phyloP scores from a whole-genome alignment of 2,888 invertebrate species.

The Tiphia femorata region DNA sequence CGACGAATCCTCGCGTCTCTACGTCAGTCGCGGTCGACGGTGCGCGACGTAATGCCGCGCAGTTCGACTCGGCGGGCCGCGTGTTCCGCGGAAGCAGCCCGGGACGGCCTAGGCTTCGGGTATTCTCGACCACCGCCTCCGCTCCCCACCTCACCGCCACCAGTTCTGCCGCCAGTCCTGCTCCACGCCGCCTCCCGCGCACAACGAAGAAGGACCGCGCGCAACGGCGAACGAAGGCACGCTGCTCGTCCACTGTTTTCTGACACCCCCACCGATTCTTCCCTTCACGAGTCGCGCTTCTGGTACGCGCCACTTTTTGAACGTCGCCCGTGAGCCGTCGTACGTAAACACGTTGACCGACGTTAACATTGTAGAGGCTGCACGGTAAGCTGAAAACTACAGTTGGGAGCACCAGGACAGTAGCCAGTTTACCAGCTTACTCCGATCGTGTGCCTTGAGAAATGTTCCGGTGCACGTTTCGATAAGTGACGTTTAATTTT shows the following conservation, averaged over 20 bases:
- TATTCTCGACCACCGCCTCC: constrained; percentile 27
- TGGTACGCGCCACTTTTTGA: constrained; percentile 11
- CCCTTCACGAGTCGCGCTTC: background rate
- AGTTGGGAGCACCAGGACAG: too few relatives aligned
- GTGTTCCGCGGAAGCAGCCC: constrained; percentile 62
- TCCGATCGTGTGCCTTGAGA: too few relatives aligned
- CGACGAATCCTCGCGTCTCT: constrained; percentile 22
- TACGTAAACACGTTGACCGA: background rate
- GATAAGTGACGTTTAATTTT: too few relatives aligned
- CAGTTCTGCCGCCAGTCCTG: too few relatives aligned
- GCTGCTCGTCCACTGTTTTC: constrained; percentile 4
- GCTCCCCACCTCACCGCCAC: constrained; percentile 13
- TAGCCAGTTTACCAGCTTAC: too few relatives aligned
- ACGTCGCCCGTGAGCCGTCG: background rate
- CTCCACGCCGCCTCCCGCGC: constrained; percentile 23
- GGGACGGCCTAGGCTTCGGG: constrained; percentile 57
- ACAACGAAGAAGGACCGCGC: background rate
- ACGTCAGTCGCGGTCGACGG: constrained; percentile 66
- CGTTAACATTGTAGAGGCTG: background rate
- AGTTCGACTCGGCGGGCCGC: constrained; percentile 52
- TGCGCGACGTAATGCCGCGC: constrained; percentile 67
- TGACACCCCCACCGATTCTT: constrained; percentile 5
- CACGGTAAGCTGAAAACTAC: too few relatives aligned
- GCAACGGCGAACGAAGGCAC: too few relatives aligned
- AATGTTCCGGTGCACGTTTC: too few relatives aligned